Conservation (phyloP, 1,140 invertebrate species). For the Ips typographus region DNA sequence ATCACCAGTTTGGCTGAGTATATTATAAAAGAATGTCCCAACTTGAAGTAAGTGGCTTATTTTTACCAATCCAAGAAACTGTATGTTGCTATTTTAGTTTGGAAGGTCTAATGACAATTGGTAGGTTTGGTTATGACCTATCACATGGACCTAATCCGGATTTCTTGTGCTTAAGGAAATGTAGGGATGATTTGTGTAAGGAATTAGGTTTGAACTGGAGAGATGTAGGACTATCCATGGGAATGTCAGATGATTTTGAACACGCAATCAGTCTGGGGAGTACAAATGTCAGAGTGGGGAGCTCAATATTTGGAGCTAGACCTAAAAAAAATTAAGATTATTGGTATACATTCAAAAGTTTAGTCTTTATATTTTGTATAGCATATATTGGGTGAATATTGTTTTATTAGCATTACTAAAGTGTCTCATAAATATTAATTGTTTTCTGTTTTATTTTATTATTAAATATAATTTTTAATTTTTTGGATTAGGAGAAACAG, state of each 20-base stretch:
- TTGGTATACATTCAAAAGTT: too few species aligned
- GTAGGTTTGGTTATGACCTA: slow-evolving; percentile 81
- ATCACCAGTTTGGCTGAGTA: slow-evolving; percentile 67
- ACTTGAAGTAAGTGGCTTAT: slow-evolving; percentile 56
- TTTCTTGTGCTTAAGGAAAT: slow-evolving; percentile 74
- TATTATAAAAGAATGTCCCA: slow-evolving; percentile 76
- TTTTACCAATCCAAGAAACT: background rate
- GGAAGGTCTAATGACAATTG: slow-evolving; percentile 95
- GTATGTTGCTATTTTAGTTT: slow-evolving; percentile 56
- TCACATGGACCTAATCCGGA: slow-evolving; percentile 85
- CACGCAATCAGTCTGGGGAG: slow-evolving; percentile 95
- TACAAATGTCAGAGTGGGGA: slow-evolving; percentile 91
- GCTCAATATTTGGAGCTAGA: slow-evolving; percentile 88
- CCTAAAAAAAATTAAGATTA: slow-evolving; percentile 52
- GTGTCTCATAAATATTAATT: too few species aligned
- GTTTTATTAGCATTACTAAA: too few species aligned
- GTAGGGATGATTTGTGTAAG: slow-evolving; percentile 70
- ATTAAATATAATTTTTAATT: too few species aligned
- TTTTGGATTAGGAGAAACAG: too few species aligned
- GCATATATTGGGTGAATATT: too few species aligned
- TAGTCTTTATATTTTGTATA: background rate
- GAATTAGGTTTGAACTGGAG: slow-evolving; percentile 65
- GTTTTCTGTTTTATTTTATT: too few species aligned
- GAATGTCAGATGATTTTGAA: slow-evolving; percentile 97
- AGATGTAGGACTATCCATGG: slow-evolving; percentile 92